phyloP scores from a whole-genome alignment of 2,113 vertebrate species.

The Centrocercus urophasianus region DNA sequence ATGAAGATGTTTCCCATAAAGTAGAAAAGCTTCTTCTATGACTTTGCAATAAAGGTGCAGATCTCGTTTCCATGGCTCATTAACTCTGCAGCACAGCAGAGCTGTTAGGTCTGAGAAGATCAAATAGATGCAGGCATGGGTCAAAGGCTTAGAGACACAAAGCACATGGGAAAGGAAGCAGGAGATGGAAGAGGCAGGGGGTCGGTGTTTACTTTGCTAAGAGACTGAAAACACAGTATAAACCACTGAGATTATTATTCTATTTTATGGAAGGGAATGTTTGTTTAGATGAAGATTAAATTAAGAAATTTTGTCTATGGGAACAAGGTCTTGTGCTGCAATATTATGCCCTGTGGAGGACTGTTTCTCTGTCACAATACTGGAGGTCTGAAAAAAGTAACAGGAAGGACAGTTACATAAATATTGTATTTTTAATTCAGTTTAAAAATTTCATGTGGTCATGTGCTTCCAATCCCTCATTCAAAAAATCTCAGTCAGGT shows the following conservation, averaged over 20 bases:
- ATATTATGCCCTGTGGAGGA: background rate
- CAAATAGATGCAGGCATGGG: background rate
- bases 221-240: conserved; percentile 5
- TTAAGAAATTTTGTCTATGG: background rate
- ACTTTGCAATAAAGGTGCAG: background rate
- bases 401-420: conserved; percentile 21
- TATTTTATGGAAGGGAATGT: conserved; percentile 22
- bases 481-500: background rate
- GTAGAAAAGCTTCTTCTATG: background rate
- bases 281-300: conserved; percentile 44
- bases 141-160: conserved; percentile 28
- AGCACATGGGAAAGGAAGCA: conserved; percentile 55
- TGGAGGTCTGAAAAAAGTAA: background rate
- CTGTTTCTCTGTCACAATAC: background rate
- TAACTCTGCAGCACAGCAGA: accelerated
- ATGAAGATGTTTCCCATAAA: background rate
- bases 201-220: conserved; percentile 32
- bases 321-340: background rate
- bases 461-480: background rate
- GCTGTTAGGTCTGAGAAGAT: background rate
- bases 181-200: conserved; percentile 18
- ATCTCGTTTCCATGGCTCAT: background rate
- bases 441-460: background rate
- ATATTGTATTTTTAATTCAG: background rate
- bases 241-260: background rate